Evolutionary conservation across 2,113 vertebrate species (phyloP).

Genomic region (Dicaeum eximium): DNA sequence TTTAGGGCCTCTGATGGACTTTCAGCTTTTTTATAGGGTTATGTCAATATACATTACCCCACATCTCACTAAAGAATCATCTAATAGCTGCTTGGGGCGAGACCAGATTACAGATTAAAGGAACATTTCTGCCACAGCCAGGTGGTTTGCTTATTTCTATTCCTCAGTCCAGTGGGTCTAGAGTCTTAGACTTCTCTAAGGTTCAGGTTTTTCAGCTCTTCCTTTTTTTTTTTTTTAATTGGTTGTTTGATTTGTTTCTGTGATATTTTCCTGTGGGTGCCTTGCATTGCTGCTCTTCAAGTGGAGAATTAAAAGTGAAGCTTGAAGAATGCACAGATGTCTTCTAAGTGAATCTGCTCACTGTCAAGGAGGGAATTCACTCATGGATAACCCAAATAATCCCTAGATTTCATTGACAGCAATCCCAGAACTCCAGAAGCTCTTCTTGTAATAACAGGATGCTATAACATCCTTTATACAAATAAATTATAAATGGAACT

Average conservation of each 20-base stretch:
- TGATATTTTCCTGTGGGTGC: background rate
- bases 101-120: background rate
- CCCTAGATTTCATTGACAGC: background rate
- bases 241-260: background rate
- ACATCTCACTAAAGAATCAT: background rate
- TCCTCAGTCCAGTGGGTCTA: background rate
- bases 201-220: background rate
- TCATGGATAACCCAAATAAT: background rate
- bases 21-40: background rate
- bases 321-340: background rate
- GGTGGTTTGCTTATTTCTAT: background rate
- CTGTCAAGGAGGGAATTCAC: background rate
- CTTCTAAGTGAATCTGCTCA: background rate
- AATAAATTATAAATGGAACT: background rate
- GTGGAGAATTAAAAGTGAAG: background rate
- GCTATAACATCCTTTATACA: background rate
- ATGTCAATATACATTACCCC: background rate
- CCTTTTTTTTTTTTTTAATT: background rate
- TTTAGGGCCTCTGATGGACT: background rate
- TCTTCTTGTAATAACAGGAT: background rate
- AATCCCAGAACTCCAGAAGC: background rate
- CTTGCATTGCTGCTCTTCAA: background rate
- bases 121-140: background rate
- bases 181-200: background rate
- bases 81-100: background rate